Evolutionary conservation across 1,140 invertebrate genomes (phyloP).

Genomic region (Drosophila nigromelanica): DNA sequence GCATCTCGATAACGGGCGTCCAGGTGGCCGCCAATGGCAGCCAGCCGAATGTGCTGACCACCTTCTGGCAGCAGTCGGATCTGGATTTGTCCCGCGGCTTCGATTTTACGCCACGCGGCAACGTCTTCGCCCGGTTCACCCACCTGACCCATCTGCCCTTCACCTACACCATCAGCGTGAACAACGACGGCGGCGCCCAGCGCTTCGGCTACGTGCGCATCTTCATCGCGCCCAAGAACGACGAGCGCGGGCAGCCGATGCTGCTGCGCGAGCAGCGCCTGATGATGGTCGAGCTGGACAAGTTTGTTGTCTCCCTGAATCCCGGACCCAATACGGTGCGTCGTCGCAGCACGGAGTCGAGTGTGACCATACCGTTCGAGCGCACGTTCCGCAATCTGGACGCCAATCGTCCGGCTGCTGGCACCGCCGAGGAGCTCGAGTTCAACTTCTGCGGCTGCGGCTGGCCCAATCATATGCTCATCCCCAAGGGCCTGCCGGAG

Average conservation of each 20-base stretch:
- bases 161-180: conserved; percentile 87
- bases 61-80: conserved; percentile 90
- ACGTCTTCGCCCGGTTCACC: conserved; percentile 88
- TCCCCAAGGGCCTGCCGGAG: conserved; percentile 89
- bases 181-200: conserved; percentile 86
- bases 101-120: conserved; percentile 89
- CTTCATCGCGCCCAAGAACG: conserved; percentile 89
- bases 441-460: conserved; percentile 94
- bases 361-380: conserved; percentile 90
- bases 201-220: conserved; percentile 89
- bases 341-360: conserved; percentile 87
- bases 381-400: conserved; percentile 88
- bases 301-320: conserved; percentile 87
- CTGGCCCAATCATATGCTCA: conserved; percentile 93
- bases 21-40: conserved; percentile 84
- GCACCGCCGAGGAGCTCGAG: conserved; percentile 85
- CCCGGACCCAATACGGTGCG: conserved; percentile 87
- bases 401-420: conserved; percentile 85
- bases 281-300: conserved; percentile 91
- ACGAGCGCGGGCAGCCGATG: conserved; percentile 88
- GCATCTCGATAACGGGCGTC: conserved; percentile 86
- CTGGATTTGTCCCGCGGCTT: conserved; percentile 90
- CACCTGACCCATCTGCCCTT: conserved; percentile 91
- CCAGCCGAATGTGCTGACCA: conserved; percentile 86
- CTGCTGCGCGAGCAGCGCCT: conserved; percentile 87